Conservation (phyloP, 2,888 invertebrate genomes). For the Thelaira solivaga region DNA sequence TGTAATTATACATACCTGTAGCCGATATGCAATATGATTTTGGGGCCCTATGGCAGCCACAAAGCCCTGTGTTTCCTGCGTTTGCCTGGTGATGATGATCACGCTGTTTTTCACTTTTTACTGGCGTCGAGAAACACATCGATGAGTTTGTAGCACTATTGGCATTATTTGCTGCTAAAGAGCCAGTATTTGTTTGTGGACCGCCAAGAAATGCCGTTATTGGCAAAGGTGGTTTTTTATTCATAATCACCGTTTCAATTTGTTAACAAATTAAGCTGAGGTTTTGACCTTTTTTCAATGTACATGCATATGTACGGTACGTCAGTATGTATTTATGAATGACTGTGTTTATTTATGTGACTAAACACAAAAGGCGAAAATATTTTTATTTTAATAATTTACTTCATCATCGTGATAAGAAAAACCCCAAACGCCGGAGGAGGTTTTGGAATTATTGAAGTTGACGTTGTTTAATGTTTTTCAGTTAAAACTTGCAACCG, state of each 20-base stretch:
- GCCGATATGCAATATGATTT: conserved; percentile 78
- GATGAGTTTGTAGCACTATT: conserved; percentile 62
- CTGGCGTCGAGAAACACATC: conserved; percentile 65
- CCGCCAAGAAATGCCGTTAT: conserved; percentile 72
- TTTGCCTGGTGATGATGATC: conserved; percentile 66
- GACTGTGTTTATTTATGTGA: neutral
- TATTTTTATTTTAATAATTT: conserved; percentile 7
- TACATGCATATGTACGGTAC: neutral
- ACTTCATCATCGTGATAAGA: conserved; percentile 37
- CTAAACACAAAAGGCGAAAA: conserved; percentile 6
- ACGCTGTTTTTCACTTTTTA: conserved; percentile 72
- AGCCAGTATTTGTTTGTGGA: conserved; percentile 59
- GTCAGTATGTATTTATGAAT: too few relatives aligned
- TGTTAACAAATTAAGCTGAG: conserved; percentile 26
- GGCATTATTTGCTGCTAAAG: conserved; percentile 56
- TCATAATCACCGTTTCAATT: conserved; percentile 68
- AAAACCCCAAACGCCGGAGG: neutral
- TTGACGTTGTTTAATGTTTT: conserved; percentile 5
- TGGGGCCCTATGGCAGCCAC: conserved; percentile 76
- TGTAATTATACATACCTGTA: conserved; percentile 75
- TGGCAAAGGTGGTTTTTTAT: conserved; percentile 75
- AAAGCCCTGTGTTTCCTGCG: conserved; percentile 69
- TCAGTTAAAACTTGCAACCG: too few relatives aligned
- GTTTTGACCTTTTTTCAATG: conserved; percentile 27
- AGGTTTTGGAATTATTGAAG: too few relatives aligned